Base-by-base conservation (phyloP, 2,888 invertebrate species). In the Cephus nigrinus region DNA sequence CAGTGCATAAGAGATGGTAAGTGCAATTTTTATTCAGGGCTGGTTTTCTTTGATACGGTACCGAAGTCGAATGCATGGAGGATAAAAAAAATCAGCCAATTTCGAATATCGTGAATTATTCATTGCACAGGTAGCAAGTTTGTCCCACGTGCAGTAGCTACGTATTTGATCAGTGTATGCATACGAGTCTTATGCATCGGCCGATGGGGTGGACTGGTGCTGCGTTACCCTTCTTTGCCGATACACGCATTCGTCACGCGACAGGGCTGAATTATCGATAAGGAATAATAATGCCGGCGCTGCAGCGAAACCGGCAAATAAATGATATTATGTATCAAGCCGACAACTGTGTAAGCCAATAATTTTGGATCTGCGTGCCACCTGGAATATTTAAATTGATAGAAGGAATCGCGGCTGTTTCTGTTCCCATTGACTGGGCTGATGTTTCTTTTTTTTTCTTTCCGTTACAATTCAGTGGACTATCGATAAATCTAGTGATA, bases 211-310 rank as follows among this genome's bases (percentile, higher is more conserved):
- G 69, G 74, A 75, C 72, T 74, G 74, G 23, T 74, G 73, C 84
- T 83, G 81, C 73, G 86, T 82, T 84, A 82, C 84, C 84, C 73
- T 84, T 79, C 80, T 55, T 55, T 55, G 82, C 84, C 83, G 83
- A 80, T 36, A 78, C 78, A 85, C 86, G 84, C 86, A 88, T 87
- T 88, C 88, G 89, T 90, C 91, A 91, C 90, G 90, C 90, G 88
- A 91, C 87, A 88, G 84, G 30, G n/a, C n/a, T 34, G 73, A 34
- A 73, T 73, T 86, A 89, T 89, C 89, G 88, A 89, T 88, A 87
- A 86, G 83, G 85, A 55, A 87, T 88, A 87, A 88, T 86, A 85
- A 86, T 85, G 83, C 83, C 77, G 81, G 80, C 79, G 82, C 82
- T 84, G 85, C 86, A 85, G 84, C 84, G 84, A 79, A 55, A 55